Evolutionary conservation across 2,113 vertebrate genomes (phyloP).

Genomic region (Dunckerocampus dactyliophorus): DNA sequence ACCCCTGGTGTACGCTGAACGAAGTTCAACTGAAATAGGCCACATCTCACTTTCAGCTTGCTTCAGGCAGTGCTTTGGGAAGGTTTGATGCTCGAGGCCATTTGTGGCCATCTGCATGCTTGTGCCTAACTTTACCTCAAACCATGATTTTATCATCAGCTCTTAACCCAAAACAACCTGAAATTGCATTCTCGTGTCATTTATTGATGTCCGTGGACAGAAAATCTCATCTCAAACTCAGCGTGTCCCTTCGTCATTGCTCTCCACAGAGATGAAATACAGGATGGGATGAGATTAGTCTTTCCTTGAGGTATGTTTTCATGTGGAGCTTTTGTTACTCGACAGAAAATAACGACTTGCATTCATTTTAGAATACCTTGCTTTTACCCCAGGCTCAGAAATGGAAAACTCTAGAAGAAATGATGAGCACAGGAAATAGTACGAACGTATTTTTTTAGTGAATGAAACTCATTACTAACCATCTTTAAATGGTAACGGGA

Average conservation of each 20-base stretch:
- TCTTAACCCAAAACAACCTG: slow-evolving; percentile 23
- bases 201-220: background rate
- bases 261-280: background rate
- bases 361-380: slow-evolving; percentile 1
- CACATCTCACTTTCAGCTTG: background rate
- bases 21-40: no score
- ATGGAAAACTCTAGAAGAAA: background rate
- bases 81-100: background rate
- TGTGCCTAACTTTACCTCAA: slow-evolving; percentile 8
- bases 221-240: slow-evolving; percentile 44
- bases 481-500: no score
- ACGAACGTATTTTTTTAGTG: background rate
- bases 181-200: slow-evolving; percentile 15
- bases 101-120: slow-evolving; percentile 14
- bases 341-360: slow-evolving; percentile 22
- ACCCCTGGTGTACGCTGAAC: no score
- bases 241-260: slow-evolving; percentile 19
- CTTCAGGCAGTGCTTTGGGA: slow-evolving; percentile 5
- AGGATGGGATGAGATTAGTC: background rate
- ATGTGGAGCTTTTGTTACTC: background rate
- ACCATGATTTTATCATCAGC: background rate
- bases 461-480: slow-evolving; percentile 1
- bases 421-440: background rate
- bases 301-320: slow-evolving; percentile 17
- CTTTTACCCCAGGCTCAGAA: background rate